These are phyloP conservation scores for Prosapia bicincta DNA, from an alignment of 2,888 invertebrate species.

Conservation along the genomic window DNA sequence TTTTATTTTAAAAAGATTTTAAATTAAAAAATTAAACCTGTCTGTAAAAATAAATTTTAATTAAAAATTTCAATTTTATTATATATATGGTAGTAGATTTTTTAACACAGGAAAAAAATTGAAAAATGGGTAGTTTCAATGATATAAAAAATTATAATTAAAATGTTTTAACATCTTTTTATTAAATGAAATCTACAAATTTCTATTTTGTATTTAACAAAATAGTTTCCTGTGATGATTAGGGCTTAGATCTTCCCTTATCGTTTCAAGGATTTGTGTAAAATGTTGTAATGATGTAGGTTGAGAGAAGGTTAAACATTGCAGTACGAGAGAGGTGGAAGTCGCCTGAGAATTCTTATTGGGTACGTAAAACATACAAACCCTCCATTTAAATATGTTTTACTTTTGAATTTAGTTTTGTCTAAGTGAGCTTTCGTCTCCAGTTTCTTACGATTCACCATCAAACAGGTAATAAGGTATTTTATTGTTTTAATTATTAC, in stretches of 20 bases:
- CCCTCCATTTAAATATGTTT: background rate
- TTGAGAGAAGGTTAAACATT: background rate
- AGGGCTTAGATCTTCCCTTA: background rate
- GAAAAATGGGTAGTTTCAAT: too few relatives aligned
- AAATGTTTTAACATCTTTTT: too few relatives aligned
- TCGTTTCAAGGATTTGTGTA: background rate
- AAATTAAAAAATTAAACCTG: too few relatives aligned
- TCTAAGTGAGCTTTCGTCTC: background rate
- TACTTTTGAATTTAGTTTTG: background rate
- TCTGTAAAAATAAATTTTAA: too few relatives aligned
- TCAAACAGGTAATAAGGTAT: background rate
- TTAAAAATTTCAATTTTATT: too few relatives aligned
- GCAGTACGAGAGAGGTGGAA: background rate
- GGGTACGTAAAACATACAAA: background rate
- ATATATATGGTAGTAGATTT: too few relatives aligned
- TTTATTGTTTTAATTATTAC: background rate
- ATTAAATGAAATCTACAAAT: too few relatives aligned
- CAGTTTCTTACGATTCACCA: background rate
- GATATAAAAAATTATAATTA: too few relatives aligned
- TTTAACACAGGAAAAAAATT: too few relatives aligned
- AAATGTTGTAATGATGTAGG: background rate
- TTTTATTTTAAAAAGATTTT: too few relatives aligned
- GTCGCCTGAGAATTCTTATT: background rate
- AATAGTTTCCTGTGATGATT: too few relatives aligned
- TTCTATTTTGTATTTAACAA: too few relatives aligned